phyloP scores from a whole-genome alignment of 2,888 invertebrate species.

The Lagria hirta region DNA sequence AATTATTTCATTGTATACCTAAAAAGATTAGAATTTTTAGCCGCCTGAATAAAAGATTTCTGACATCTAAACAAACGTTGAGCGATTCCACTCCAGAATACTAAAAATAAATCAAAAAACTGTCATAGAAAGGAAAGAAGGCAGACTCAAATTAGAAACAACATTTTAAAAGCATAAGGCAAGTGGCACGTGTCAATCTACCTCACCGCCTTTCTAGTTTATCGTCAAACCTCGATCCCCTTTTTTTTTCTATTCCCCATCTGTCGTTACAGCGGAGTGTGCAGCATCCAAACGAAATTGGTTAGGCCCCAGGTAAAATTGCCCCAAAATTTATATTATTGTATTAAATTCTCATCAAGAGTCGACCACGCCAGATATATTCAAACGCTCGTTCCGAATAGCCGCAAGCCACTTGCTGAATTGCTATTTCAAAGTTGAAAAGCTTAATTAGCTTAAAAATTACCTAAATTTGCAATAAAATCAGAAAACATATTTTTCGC shows the following conservation, averaged over 20 bases:
- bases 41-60: too few species aligned
- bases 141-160: slow-evolving; percentile 21
- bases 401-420: too few species aligned
- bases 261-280: slow-evolving; percentile 15
- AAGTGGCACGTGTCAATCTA: slow-evolving; percentile 24
- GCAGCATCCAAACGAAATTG: slow-evolving; percentile 16
- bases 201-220: slow-evolving; percentile 13
- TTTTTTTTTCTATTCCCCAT: slow-evolving; percentile 16
- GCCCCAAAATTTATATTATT: slow-evolving; percentile 12
- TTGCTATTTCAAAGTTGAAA: too few species aligned
- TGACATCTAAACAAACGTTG: too few species aligned
- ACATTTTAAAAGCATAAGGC: slow-evolving; percentile 26
- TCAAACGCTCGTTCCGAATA: too few species aligned
- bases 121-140: slow-evolving; percentile 6
- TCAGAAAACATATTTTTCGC: too few species aligned
- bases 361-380: too few species aligned
- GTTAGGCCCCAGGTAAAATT: slow-evolving; percentile 16
- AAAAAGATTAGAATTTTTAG: too few species aligned
- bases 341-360: slow-evolving; percentile 15
- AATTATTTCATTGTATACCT: too few species aligned
- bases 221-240: slow-evolving; percentile 16
- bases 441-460: too few species aligned
- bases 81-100: too few species aligned
- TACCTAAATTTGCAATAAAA: too few species aligned
- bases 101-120: slow-evolving; percentile 8